Conservation (phyloP, 2,888 invertebrate species). For the Neoascia interrupta region DNA sequence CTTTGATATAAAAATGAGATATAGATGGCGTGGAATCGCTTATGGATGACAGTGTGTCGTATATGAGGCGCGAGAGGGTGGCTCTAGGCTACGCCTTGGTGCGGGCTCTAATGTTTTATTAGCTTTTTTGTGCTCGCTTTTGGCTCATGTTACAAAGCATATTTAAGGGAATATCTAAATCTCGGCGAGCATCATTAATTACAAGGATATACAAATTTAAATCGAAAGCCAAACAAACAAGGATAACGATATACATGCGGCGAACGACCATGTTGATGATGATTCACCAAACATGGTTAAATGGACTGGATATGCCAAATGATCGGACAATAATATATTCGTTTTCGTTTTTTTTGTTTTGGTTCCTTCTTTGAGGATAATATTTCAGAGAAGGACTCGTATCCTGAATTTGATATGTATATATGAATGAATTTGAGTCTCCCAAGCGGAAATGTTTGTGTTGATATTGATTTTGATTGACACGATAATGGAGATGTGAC, state of each 20-base stretch:
- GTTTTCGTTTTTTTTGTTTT: background rate
- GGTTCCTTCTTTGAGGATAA: background rate
- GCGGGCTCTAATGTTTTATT: slow-evolving; percentile 12
- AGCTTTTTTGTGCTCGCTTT: background rate
- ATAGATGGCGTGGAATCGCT: slow-evolving; percentile 15
- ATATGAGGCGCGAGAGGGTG: background rate
- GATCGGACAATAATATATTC: slow-evolving; percentile 27
- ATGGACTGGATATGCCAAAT: slow-evolving; percentile 46
- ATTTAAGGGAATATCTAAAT: slow-evolving; percentile 14
- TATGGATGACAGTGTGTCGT: slow-evolving; percentile 3
- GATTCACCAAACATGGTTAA: slow-evolving; percentile 47
- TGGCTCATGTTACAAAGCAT: background rate
- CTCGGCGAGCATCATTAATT: slow-evolving; percentile 52
- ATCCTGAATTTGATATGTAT: background rate
- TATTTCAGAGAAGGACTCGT: background rate
- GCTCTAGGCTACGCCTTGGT: background rate
- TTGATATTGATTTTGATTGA: slow-evolving; percentile 45
- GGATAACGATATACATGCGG: slow-evolving; percentile 8
- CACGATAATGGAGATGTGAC: slow-evolving; percentile 14
- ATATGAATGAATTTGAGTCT: slow-evolving; percentile 32
- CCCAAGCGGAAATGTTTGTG: slow-evolving; percentile 38
- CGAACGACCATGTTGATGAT: no score
- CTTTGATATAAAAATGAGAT: slow-evolving; percentile 5
- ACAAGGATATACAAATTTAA: slow-evolving; percentile 41
- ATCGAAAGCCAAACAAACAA: slow-evolving; percentile 41